Evolutionary conservation across 37 sponge, comb jelly and placozoan genomes (phyloP).

Genomic region (Aphrocallistes beatrix): DNA sequence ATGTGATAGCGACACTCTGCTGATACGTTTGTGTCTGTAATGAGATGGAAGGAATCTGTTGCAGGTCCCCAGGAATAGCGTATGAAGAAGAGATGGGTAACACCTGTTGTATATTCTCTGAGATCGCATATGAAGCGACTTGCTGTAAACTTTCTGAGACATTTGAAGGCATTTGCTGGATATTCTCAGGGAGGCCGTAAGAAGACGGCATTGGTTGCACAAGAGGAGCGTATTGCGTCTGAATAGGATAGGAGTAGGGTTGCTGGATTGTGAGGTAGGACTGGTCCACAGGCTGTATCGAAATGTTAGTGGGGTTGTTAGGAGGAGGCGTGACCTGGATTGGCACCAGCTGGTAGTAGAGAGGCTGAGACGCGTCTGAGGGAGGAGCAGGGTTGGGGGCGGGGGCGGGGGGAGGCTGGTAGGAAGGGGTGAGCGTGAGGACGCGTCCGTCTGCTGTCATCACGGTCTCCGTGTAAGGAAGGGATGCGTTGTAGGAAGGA

Average conservation of each 20-base stretch:
- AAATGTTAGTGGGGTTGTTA: background rate
- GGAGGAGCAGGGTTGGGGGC: background rate
- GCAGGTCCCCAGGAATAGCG: background rate
- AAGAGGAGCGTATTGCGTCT: background rate
- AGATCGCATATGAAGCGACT: no score
- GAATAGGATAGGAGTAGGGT: background rate
- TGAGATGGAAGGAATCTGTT: background rate
- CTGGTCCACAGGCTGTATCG: background rate
- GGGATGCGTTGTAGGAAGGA: background rate
- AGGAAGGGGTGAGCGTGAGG: conserved; percentile 9
- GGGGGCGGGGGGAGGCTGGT: background rate
- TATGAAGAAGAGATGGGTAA: no score
- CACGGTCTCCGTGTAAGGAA: conserved; percentile 6
- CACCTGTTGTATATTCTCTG: no score
- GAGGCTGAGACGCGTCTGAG: background rate
- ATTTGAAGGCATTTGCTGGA: background rate
- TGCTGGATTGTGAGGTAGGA: conserved; percentile 14
- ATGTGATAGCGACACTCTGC: background rate
- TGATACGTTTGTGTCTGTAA: background rate
- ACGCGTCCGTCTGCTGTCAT: background rate
- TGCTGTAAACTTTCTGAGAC: no score
- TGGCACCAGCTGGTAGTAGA: conserved; percentile 18
- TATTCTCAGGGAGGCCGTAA: background rate
- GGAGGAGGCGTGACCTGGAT: background rate
- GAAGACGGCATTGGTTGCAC: background rate